Conservation (phyloP, 2,113 vertebrate genomes). For the Pterocles burchelli region DNA sequence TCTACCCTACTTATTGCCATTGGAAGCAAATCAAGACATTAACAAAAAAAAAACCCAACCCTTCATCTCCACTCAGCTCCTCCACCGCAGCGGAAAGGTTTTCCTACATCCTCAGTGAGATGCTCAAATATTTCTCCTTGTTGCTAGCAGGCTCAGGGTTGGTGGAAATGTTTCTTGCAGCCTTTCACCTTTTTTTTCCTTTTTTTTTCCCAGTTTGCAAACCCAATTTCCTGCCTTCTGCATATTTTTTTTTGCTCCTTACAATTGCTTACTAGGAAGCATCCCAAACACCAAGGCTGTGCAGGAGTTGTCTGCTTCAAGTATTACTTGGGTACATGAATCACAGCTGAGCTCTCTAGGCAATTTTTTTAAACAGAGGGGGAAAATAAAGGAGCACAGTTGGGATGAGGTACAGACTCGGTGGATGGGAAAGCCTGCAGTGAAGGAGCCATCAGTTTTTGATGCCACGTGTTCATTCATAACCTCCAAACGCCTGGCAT, state of each 20-base stretch:
- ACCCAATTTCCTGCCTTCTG: not conserved
- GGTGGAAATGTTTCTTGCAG: not conserved
- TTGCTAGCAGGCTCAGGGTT: not conserved
- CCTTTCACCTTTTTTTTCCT: not conserved
- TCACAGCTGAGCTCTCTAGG: not conserved
- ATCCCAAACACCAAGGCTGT: not conserved
- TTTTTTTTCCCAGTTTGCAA: not conserved
- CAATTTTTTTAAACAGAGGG: not conserved
- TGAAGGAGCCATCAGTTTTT: not conserved
- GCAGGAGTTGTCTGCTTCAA: not conserved
- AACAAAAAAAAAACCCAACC: not conserved
- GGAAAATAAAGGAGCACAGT: not conserved
- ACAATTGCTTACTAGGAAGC: not conserved
- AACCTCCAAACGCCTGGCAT: rapidly evolving
- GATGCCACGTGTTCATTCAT: not conserved
- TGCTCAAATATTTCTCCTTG: not conserved
- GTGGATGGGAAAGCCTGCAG: not conserved
- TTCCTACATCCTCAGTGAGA: conserved; percentile 16
- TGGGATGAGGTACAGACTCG: not conserved
- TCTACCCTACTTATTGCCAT: not conserved
- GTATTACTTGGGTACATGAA: not conserved
- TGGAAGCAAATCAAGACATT: conserved; percentile 32
- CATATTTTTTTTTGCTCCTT: not conserved
- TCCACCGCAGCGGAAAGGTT: not conserved
- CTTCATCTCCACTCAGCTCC: not conserved